Evolutionary conservation across 2,888 invertebrate species (phyloP).

Genomic region (Clostera curtula): DNA sequence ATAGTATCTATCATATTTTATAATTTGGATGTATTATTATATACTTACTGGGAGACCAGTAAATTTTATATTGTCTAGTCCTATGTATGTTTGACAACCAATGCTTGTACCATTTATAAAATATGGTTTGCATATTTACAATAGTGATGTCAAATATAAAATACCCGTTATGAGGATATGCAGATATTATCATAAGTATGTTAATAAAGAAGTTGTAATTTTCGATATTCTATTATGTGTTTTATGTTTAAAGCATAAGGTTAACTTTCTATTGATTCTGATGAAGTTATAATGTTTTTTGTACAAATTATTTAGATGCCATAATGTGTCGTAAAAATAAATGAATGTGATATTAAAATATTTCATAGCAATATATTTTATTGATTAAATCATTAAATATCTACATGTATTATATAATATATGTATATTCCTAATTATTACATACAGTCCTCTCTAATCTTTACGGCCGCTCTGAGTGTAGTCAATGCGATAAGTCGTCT

Average conservation of each 20-base stretch:
- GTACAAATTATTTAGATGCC: slow-evolving; percentile 20
- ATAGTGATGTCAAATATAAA: background rate
- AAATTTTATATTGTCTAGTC: too few relatives aligned
- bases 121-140: too few relatives aligned
- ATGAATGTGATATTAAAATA: slow-evolving; percentile 28
- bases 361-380: slow-evolving; percentile 2
- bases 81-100: too few relatives aligned
- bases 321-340: slow-evolving; percentile 21
- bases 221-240: background rate
- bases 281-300: slow-evolving; percentile 22
- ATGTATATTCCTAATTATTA: too few relatives aligned
- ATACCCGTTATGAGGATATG: background rate
- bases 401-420: background rate
- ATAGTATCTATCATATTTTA: background rate
- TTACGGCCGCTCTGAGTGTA: too few relatives aligned
- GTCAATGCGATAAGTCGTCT: too few relatives aligned
- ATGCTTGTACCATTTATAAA: too few relatives aligned
- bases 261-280: slow-evolving; percentile 12
- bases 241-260: background rate
- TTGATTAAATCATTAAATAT: slow-evolving; percentile 12
- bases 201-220: background rate
- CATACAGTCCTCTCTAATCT: too few relatives aligned
- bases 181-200: background rate
- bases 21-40: background rate
- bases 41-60: too few relatives aligned